Conservation (phyloP, 2,888 invertebrate species). For the Thalpophila matura region DNA sequence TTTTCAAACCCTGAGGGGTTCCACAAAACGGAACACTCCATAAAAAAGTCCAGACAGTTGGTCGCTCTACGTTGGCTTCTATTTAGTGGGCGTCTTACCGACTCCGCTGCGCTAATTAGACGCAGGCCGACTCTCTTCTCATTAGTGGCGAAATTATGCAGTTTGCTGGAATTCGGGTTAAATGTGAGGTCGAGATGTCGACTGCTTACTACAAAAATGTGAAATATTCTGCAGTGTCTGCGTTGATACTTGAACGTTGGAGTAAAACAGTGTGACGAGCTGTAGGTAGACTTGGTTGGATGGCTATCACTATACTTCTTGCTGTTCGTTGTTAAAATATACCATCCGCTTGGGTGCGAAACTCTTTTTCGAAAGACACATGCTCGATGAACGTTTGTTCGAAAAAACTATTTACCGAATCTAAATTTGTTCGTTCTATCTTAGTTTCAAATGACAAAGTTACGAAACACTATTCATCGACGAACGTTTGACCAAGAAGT, state of each 20-base stretch:
- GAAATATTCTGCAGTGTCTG: constrained; percentile 69
- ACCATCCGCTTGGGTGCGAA: too few relatives aligned
- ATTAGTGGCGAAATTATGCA: constrained; percentile 90
- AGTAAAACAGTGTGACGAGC: constrained; percentile 1
- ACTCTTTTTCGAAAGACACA: too few relatives aligned
- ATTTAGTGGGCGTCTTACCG: constrained; percentile 88
- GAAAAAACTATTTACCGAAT: too few relatives aligned
- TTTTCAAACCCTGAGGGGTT: constrained; percentile 13
- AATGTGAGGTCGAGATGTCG: constrained; percentile 83
- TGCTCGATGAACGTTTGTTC: too few relatives aligned
- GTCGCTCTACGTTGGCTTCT: constrained; percentile 67
- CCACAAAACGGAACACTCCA: constrained; percentile 33
- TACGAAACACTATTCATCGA: too few relatives aligned
- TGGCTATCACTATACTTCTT: background rate
- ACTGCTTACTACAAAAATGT: constrained; percentile 73
- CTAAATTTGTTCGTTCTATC: too few relatives aligned
- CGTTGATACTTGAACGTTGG: constrained; percentile 43
- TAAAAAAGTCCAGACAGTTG: constrained; percentile 48
- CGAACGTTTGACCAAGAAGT: too few relatives aligned
- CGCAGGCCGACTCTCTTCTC: constrained; percentile 86
- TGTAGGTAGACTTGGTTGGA: background rate
- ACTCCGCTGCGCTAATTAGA: constrained; percentile 88
- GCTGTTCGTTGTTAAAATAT: too few relatives aligned
- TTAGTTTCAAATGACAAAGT: too few relatives aligned
- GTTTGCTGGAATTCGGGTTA: constrained; percentile 88